These are phyloP conservation scores for Nyctalus aviator DNA, from an alignment of 2,797 vertebrate species.

Conservation along the genomic window DNA sequence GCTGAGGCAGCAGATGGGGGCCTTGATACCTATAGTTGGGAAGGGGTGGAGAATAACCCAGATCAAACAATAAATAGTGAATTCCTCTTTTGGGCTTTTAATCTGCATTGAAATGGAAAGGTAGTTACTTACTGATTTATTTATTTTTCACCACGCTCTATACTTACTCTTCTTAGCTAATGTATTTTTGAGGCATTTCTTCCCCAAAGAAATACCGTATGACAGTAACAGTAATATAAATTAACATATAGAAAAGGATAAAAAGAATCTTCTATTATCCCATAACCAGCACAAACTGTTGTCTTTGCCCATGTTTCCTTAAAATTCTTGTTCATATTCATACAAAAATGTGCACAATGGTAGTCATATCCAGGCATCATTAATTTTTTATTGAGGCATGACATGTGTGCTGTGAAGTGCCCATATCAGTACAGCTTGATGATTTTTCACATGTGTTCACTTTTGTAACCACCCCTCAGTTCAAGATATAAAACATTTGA, in stretches of 20 bases:
- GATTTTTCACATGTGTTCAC: slow-evolving; percentile 50
- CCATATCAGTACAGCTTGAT: neutral
- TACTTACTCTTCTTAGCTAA: slow-evolving; percentile 29
- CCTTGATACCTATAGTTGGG: neutral
- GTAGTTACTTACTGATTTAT: neutral
- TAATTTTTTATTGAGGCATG: slow-evolving; percentile 33
- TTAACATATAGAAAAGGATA: neutral
- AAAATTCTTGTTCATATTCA: slow-evolving; percentile 41
- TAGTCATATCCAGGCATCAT: neutral
- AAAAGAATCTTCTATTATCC: neutral
- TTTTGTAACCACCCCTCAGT: neutral
- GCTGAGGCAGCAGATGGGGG: neutral
- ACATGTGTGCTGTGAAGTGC: neutral
- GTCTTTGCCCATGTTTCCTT: slow-evolving; percentile 52
- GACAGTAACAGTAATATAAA: slow-evolving; percentile 40
- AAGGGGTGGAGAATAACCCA: slow-evolving; percentile 20
- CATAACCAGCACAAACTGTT: slow-evolving; percentile 25
- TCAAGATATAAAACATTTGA: slow-evolving; percentile 39
- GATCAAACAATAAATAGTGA: neutral
- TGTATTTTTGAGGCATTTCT: slow-evolving; percentile 2
- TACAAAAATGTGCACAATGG: slow-evolving; percentile 27
- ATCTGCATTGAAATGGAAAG: neutral
- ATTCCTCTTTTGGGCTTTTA: slow-evolving; percentile 7
- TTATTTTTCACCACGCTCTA: slow-evolving; percentile 30
- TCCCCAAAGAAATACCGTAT: neutral